Base-by-base conservation (phyloP, 2,888 invertebrate genomes). In the Parnassius mnemosyne region DNA sequence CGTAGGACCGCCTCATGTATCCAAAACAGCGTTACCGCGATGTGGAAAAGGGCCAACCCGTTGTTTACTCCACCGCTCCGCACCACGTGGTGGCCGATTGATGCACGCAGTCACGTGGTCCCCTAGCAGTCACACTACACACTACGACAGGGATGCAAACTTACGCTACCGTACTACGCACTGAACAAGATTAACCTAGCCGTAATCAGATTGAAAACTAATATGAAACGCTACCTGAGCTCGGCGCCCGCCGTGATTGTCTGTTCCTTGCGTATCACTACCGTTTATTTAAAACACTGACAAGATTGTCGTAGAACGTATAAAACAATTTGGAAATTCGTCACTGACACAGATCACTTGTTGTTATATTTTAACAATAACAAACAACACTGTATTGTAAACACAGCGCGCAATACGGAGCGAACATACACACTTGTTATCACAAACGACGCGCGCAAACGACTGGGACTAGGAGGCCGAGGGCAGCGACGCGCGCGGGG, bases 191-290 rank as follows among this genome's bases (percentile, higher is more conserved):
- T 79, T 75, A 77, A 72, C 71, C 75, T 72, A 78, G 71, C 70
- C 70, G 74, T 84, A 84, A 82, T 84, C 80, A 84, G 76, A 83
- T 83, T 76, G 77, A 86, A 88, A 87, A 86, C 81, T 80, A 78
- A 84, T 81, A 80, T 69, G 76, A 82, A 81, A 84, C 78, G 78
- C 77, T 87, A 89, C 90, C 90, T 87, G 84, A 85, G 85, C 87
- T 85, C 88, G 85, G 84, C 81, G 85, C 77, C 81, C 81, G 87
- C 85, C 88, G 89, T 88, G 81, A 82, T 80, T 78, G 79, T 78
- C 78, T 77, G 75, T 74, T 81, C 75, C 78, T 77, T 72, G 71
- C 75, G 72, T 79, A 82, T 79, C 80, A 85, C 83, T 78, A 72
- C 76, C 71, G 67, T 67, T 72, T 75, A 74, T 68, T 68, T 61